Conservation (phyloP, 1,140 invertebrate species). For the Zaprionus kolodkinae region DNA sequence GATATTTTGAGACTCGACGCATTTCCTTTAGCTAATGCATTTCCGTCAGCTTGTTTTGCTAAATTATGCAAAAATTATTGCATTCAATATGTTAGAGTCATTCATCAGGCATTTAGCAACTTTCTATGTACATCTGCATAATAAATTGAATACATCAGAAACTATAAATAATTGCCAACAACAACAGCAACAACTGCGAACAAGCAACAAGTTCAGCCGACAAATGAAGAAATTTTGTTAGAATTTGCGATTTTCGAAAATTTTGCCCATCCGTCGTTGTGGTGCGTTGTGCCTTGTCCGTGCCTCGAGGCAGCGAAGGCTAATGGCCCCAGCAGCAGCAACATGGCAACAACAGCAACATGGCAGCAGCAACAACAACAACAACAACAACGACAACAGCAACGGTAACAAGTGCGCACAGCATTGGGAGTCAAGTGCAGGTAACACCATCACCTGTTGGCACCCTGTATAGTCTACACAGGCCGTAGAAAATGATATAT, state of each 20-base stretch:
- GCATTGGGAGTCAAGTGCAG: conserved; percentile 72
- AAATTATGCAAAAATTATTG: conserved; percentile 60
- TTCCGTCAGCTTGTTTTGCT: conserved; percentile 36
- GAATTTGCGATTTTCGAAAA: conserved; percentile 72
- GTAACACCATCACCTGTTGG: conserved; percentile 45
- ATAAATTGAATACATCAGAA: conserved; percentile 83
- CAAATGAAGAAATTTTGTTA: conserved; percentile 82
- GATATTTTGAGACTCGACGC: not conserved
- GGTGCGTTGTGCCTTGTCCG: conserved; percentile 24
- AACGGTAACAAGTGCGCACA: conserved; percentile 49
- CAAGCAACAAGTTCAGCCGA: conserved; percentile 60
- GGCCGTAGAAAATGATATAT: conserved; percentile 5
- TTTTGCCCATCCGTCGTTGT: conserved; percentile 34
- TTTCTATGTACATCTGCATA: conserved; percentile 74
- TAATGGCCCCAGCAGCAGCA: conserved; percentile 59
- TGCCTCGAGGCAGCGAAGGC: conserved; percentile 58
- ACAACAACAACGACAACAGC: conserved; percentile 47
- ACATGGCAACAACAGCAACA: conserved; percentile 46
- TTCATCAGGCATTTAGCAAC: conserved; percentile 77
- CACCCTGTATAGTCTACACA: conserved; percentile 44
- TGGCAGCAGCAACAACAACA: conserved; percentile 11
- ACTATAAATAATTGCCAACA: conserved; percentile 82
- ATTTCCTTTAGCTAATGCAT: conserved; percentile 22
- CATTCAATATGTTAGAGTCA: conserved; percentile 72
- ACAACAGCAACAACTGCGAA: conserved; percentile 44